These are phyloP conservation scores for Smithornis capensis DNA, from an alignment of 2,113 vertebrate genomes.

Conservation along the genomic window DNA sequence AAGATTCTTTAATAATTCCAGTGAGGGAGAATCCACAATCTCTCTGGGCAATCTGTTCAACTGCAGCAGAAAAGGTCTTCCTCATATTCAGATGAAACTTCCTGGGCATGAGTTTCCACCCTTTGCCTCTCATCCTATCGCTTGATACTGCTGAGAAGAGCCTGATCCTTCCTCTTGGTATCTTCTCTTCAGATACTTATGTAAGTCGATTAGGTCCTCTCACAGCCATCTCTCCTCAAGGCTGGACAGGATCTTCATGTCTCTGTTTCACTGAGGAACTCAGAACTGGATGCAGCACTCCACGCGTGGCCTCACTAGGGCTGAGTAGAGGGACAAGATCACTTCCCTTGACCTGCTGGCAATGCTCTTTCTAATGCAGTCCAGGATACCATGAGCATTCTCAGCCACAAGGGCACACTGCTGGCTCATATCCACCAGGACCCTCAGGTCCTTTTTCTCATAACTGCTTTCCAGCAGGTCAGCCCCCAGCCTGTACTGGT, in stretches of 20 bases:
- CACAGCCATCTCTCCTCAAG: background rate
- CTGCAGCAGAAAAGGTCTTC: background rate
- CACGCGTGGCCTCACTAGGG: background rate
- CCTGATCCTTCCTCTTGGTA: too few relatives aligned
- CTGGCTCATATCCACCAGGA: background rate
- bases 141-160: fast-evolving
- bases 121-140: background rate
- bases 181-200: background rate
- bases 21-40: fast-evolving
- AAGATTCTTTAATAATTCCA: background rate
- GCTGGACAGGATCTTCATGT: background rate
- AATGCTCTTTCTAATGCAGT: background rate
- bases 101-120: background rate
- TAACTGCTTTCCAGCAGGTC: background rate
- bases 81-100: background rate
- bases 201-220: background rate
- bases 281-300: background rate
- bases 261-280: background rate
- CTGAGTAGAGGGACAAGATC: background rate
- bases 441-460: background rate
- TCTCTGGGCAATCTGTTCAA: background rate
- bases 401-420: background rate
- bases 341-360: background rate
- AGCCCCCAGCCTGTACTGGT: too few relatives aligned
- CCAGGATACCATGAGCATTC: too few relatives aligned